These are phyloP conservation scores for Pammene aurita DNA, from an alignment of 2,888 invertebrate species.

Conservation along the genomic window DNA sequence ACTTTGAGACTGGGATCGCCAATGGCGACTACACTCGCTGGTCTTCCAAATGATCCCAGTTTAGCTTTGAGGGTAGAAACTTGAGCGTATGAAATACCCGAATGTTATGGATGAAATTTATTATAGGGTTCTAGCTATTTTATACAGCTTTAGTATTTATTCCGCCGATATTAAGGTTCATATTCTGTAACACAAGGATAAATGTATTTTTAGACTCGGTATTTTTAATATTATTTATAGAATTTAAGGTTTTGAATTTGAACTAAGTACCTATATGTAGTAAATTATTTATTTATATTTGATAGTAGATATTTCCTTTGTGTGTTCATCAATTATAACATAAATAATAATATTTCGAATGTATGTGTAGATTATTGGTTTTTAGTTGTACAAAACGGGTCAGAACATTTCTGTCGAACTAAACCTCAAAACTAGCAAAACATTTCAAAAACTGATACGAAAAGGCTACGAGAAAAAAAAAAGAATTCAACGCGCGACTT, in stretches of 20 bases:
- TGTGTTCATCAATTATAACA: too few relatives aligned
- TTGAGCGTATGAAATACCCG: conserved; percentile 28
- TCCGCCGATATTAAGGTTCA: neutral
- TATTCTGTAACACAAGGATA: too few relatives aligned
- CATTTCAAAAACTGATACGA: neutral
- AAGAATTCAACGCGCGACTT: conserved; percentile 13
- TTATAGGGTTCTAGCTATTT: neutral
- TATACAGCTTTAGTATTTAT: neutral
- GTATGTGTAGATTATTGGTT: too few relatives aligned
- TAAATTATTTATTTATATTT: neutral
- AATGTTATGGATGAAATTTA: neutral
- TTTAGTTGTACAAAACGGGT: too few relatives aligned
- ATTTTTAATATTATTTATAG: too few relatives aligned
- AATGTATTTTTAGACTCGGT: too few relatives aligned
- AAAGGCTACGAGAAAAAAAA: conserved; percentile 3
- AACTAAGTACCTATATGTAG: too few relatives aligned
- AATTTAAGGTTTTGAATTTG: too few relatives aligned
- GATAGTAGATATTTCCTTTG: neutral
- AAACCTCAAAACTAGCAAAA: too few relatives aligned
- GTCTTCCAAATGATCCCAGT: conserved; percentile 43
- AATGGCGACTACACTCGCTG: conserved; percentile 58
- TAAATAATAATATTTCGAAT: too few relatives aligned
- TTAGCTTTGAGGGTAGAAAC: conserved; percentile 26
- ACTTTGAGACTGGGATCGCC: conserved; percentile 61
- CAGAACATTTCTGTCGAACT: too few relatives aligned